Evolutionary conservation across 1,140 invertebrate genomes (phyloP).

Genomic region (Drosophila parvula): DNA sequence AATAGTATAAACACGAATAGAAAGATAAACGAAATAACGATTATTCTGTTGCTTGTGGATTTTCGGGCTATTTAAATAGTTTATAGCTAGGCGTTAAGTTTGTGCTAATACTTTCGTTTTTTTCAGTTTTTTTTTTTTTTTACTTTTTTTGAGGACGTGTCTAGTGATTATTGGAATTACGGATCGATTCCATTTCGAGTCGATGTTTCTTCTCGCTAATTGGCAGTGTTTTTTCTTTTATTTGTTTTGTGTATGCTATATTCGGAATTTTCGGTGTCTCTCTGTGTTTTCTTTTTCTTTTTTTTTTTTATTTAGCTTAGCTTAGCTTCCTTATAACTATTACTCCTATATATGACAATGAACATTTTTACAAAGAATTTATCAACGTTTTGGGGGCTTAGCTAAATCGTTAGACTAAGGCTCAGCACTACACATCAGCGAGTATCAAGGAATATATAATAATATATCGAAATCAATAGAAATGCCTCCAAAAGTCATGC

Average conservation of each 20-base stretch:
- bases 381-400: constrained; percentile 42
- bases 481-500: neutral
- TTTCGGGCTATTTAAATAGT: neutral
- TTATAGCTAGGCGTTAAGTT: constrained; percentile 12
- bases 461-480: neutral
- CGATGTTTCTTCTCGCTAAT: neutral
- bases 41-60: constrained; percentile 15
- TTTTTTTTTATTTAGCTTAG: constrained; percentile 8
- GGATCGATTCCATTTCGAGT: constrained; percentile 15
- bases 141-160: constrained; percentile 9
- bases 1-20: constrained; percentile 4
- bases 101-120: constrained; percentile 55
- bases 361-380: constrained; percentile 44
- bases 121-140: constrained; percentile 11
- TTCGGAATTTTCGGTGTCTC: constrained; percentile 35
- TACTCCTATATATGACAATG: constrained; percentile 32
- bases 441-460: neutral
- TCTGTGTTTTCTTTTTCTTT: neutral
- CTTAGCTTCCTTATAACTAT: neutral
- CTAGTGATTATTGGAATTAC: constrained; percentile 21
- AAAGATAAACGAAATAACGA: constrained; percentile 20
- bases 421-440: constrained; percentile 1
- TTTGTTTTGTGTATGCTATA: constrained; percentile 28
- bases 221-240: constrained; percentile 27
- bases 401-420: constrained; percentile 24